Percentiles rank a stretch among this genome's conserved stretches.
Evolutionary conservation across 2,113 vertebrate genomes (phyloP).

Genomic region (Paramisgurnus dabryanus): DNA sequence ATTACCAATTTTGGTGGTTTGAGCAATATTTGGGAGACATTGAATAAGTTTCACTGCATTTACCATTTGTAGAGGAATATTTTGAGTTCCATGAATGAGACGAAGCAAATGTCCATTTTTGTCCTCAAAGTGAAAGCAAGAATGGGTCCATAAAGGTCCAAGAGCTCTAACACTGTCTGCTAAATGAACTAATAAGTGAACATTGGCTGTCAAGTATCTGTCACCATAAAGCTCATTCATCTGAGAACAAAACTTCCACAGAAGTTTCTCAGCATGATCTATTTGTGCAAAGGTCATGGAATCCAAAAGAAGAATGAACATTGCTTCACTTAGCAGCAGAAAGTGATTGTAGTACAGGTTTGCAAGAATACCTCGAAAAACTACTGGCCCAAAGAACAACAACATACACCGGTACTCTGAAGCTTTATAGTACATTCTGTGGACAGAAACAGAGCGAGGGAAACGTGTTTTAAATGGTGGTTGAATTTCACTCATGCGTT

Average conservation of each 20-base stretch:
- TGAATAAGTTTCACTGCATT: constrained; percentile 35
- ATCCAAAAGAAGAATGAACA: constrained; percentile 8
- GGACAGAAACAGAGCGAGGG: constrained; percentile 29
- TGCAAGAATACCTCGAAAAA: constrained; percentile 45
- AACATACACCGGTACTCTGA: constrained; percentile 34
- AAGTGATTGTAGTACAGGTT: constrained; percentile 46
- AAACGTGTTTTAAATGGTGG: constrained; percentile 9
- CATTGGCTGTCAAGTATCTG: background rate
- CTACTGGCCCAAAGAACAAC: constrained; percentile 41
- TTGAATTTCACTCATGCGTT: constrained; percentile 9
- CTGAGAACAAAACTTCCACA: constrained; percentile 17
- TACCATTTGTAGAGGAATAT: constrained; percentile 42
- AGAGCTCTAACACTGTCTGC: constrained; percentile 16
- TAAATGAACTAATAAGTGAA: constrained; percentile 9
- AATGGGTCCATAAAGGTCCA: constrained; percentile 33
- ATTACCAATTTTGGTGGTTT: constrained; percentile 16
- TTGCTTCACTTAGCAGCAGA: constrained; percentile 27
- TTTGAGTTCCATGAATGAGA: constrained; percentile 47
- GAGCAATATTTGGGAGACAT: constrained; percentile 28
- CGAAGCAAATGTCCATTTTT: constrained; percentile 36
- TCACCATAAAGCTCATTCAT: constrained; percentile 10
- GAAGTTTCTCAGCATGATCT: constrained; percentile 9
- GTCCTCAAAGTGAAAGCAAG: constrained; percentile 47
- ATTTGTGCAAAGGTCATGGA: background rate
- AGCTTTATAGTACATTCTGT: constrained; percentile 51